These are phyloP conservation scores for Darevskia nairensis DNA, from an alignment of 2,797 vertebrate genomes.

Conservation along the genomic window DNA sequence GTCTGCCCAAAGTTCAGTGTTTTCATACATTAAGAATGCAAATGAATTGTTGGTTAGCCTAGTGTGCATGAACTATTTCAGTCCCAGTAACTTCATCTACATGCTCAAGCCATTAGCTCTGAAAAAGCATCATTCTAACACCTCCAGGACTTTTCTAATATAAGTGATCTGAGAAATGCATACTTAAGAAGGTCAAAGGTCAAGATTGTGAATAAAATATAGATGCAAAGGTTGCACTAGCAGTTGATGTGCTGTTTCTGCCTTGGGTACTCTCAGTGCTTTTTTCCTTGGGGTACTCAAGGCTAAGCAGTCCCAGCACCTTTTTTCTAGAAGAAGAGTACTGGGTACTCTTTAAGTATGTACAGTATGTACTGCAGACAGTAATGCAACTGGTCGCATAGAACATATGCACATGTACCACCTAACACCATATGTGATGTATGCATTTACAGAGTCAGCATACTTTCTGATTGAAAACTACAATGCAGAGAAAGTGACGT, in stretches of 20 bases:
- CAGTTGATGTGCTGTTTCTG: neutral
- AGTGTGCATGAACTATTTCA: neutral
- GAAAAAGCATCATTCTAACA: neutral
- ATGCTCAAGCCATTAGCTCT: neutral
- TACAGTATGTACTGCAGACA: slow-evolving; percentile 16
- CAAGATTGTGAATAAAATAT: neutral
- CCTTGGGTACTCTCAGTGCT: too few species aligned
- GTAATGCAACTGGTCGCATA: neutral
- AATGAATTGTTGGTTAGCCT: neutral
- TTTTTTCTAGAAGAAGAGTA: too few species aligned
- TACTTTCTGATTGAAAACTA: slow-evolving; percentile 31
- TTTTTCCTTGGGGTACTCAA: too few species aligned
- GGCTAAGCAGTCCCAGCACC: too few species aligned
- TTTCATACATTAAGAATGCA: neutral
- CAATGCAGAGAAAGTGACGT: slow-evolving; percentile 30
- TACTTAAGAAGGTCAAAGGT: neutral
- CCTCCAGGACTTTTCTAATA: neutral
- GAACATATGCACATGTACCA: slow-evolving; percentile 29
- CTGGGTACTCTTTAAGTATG: neutral
- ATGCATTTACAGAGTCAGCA: slow-evolving; percentile 1
- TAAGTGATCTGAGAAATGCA: neutral
- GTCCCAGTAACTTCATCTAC: neutral
- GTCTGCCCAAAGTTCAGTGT: too few species aligned
- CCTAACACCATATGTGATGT: neutral
- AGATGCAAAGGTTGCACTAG: neutral